Percentiles rank a stretch among this genome's conserved stretches.
phyloP scores from a whole-genome alignment of 2,797 vertebrate species.

The Labeo calbasu region DNA sequence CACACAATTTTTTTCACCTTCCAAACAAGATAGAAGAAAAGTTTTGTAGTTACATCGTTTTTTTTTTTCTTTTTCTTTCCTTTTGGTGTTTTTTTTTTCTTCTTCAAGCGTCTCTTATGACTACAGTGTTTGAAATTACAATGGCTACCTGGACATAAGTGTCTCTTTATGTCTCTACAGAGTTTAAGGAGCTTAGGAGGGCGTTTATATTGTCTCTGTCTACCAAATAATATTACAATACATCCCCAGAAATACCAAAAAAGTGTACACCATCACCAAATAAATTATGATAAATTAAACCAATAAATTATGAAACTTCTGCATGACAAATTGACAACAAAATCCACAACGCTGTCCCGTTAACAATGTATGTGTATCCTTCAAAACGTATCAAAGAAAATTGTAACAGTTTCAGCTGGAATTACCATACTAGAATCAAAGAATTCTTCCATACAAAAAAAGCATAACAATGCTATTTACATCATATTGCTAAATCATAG shows the following conservation, averaged over 20 bases:
- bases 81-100: background rate
- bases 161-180: conserved; percentile 74
- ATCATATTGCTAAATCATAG: conserved; percentile 99
- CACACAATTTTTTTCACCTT: conserved; percentile 79
- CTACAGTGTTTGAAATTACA: conserved; percentile 75
- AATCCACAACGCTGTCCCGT: conserved; percentile 87
- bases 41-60: conserved; percentile 61
- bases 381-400: conserved; percentile 53
- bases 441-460: conserved; percentile 94
- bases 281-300: conserved; percentile 99
- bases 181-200: conserved; percentile 75
- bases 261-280: conserved; percentile 95
- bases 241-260: conserved; percentile 91
- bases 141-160: conserved; percentile 82
- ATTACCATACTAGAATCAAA: conserved; percentile 93
- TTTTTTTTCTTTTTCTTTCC: conserved; percentile 52
- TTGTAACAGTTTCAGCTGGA: conserved; percentile 81
- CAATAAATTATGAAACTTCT: conserved; percentile 99
- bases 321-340: conserved; percentile 93
- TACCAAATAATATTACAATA: conserved; percentile 93
- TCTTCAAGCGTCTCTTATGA: conserved; percentile 38
- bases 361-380: conserved; percentile 77
- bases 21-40: conserved; percentile 67
- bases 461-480: conserved; percentile 96
- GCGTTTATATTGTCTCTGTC: conserved; percentile 78